Percentiles rank a stretch among this genome's conserved stretches.
Evolutionary conservation across 2,113 vertebrate genomes (phyloP).

Genomic region (Nothoprocta pentlandii): DNA sequence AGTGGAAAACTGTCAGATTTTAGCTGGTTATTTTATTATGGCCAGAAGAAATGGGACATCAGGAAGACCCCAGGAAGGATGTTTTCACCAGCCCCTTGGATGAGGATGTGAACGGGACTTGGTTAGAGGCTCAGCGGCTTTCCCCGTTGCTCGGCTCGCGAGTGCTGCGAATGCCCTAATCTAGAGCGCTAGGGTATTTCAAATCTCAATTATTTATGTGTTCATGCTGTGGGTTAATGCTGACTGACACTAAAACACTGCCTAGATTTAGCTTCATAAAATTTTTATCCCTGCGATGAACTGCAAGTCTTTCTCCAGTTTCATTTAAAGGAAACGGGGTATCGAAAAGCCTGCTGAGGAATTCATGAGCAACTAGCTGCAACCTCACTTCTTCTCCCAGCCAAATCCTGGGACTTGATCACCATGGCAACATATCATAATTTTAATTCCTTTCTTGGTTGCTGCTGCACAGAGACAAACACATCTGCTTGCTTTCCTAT

Average conservation of each 20-base stretch:
- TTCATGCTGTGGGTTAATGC: constrained; percentile 89
- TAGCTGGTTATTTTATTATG: not conserved
- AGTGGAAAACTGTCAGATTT: not conserved
- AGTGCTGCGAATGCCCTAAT: not conserved
- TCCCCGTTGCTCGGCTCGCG: not conserved
- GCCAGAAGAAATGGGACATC: not conserved
- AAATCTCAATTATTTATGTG: constrained; percentile 88
- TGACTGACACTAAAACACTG: constrained; percentile 95
- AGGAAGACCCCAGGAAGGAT: not conserved
- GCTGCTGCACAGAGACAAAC: constrained; percentile 20
- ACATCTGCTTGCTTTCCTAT: constrained; percentile 2
- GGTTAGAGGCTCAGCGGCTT: not conserved
- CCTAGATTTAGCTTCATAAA: constrained; percentile 94
- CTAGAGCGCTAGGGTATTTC: constrained; percentile 71
- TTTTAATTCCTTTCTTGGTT: constrained; percentile 69
- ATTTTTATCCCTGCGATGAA: constrained; percentile 85
- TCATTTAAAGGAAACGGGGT: constrained; percentile 68
- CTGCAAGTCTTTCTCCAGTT: constrained; percentile 76
- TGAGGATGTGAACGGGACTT: not conserved
- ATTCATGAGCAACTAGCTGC: constrained; percentile 65
- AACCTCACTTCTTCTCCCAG: constrained; percentile 61
- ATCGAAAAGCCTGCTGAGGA: constrained; percentile 66
- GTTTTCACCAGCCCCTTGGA: not conserved
- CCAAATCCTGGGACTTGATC: constrained; percentile 72
- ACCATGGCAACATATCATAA: constrained; percentile 69